These are phyloP conservation scores for Gymnothorax javanicus DNA, from an alignment of 2,797 vertebrate genomes.

Conservation along the genomic window DNA sequence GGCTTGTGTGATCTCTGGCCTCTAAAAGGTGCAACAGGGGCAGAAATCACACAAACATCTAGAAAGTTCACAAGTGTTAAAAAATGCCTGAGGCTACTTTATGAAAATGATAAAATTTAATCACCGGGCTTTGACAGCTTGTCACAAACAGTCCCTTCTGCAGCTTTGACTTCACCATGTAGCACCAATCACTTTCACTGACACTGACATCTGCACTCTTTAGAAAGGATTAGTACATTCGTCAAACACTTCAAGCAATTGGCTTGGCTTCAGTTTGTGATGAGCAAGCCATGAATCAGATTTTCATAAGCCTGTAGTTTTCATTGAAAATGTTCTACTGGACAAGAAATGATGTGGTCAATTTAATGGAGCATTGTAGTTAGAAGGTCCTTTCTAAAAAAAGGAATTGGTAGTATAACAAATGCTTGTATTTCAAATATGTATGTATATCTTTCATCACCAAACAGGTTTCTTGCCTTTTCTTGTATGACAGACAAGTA, in stretches of 20 bases:
- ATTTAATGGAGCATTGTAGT: not conserved
- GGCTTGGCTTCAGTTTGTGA: not conserved
- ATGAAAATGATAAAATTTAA: slow-evolving; percentile 67
- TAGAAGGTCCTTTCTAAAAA: not conserved
- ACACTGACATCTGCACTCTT: slow-evolving; percentile 27
- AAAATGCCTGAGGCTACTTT: slow-evolving; percentile 38
- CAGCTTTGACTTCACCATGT: slow-evolving; percentile 75
- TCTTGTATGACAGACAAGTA: not conserved
- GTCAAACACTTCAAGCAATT: slow-evolving; percentile 36
- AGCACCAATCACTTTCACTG: slow-evolving; percentile 72
- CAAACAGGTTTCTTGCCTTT: not conserved
- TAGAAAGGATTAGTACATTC: slow-evolving; percentile 31
- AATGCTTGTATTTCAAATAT: not conserved
- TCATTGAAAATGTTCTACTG: not conserved
- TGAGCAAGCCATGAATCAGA: slow-evolving; percentile 32
- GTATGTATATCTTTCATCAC: not conserved
- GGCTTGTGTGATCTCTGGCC: not conserved
- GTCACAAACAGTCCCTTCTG: slow-evolving; percentile 75
- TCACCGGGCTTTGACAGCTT: slow-evolving; percentile 76
- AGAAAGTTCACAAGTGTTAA: slow-evolving; percentile 35
- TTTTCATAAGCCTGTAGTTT: not conserved
- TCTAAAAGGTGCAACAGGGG: not conserved
- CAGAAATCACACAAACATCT: slow-evolving; percentile 8
- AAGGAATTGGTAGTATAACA: not conserved
- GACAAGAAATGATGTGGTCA: not conserved